A percentile compares a stretch with the other conserved stretches of the same genome.
Evolutionary conservation across 2,888 invertebrate species (phyloP).

Genomic region (Cistogaster globosa): DNA sequence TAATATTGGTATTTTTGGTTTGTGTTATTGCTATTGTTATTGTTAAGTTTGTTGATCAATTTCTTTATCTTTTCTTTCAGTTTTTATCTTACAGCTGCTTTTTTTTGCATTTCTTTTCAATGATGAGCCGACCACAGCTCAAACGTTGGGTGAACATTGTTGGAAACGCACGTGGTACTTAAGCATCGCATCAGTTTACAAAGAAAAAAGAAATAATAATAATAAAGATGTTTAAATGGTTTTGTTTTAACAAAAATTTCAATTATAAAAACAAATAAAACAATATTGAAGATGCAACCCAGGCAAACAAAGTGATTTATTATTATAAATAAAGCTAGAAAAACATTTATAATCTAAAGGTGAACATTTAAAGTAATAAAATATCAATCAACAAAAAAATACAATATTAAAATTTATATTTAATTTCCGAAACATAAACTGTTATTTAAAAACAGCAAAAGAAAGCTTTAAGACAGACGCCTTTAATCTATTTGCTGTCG

Average conservation of each 20-base stretch:
- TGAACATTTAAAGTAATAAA: background rate
- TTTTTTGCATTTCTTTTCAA: conserved; percentile 73
- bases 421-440: background rate
- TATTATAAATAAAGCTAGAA: background rate
- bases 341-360: too few species aligned
- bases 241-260: background rate
- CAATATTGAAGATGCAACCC: background rate
- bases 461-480: background rate
- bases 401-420: background rate
- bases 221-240: background rate
- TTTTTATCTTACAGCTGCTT: conserved; percentile 20
- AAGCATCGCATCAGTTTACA: conserved; percentile 55
- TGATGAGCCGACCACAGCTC: conserved; percentile 74
- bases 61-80: conserved; percentile 64
- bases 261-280: conserved; percentile 24
- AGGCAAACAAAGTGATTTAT: background rate
- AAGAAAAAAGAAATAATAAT: conserved; percentile 22
- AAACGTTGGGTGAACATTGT: conserved; percentile 82
- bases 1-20: conserved; percentile 22
- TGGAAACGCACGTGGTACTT: conserved; percentile 80
- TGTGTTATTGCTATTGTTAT: conserved; percentile 35
- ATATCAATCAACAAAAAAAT: background rate
- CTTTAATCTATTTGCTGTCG: background rate
- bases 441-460: background rate
- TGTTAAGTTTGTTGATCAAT: conserved; percentile 62